Evolutionary conservation across 2,888 invertebrate species (phyloP).

Genomic region (Trichopria drosophilae): DNA sequence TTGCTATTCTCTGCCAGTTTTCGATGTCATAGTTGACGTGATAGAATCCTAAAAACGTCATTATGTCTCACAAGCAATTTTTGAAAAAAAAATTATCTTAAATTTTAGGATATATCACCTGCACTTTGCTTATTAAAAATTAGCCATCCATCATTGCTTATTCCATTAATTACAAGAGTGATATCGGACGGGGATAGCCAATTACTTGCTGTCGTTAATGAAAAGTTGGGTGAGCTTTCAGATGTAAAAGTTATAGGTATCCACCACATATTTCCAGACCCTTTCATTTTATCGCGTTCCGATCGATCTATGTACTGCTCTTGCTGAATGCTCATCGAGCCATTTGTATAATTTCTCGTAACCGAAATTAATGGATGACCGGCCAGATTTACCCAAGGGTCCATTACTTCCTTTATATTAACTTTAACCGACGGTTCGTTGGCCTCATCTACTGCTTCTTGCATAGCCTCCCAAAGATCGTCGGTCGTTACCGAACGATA

Average conservation of each 20-base stretch:
- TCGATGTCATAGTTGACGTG: conserved; percentile 65
- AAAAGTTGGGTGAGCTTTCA: conserved; percentile 26
- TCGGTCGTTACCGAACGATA: conserved; percentile 58
- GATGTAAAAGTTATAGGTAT: conserved; percentile 46
- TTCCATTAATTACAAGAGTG: conserved; percentile 27
- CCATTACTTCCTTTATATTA: conserved; percentile 50
- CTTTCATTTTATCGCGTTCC: background rate
- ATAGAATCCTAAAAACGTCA: conserved; percentile 17
- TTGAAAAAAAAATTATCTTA: background rate
- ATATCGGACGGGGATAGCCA: conserved; percentile 30
- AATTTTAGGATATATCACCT: conserved; percentile 56
- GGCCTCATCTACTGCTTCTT: conserved; percentile 24
- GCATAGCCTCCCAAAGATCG: conserved; percentile 57
- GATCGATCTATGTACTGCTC: conserved; percentile 40
- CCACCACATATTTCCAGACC: conserved; percentile 36
- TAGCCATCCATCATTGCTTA: conserved; percentile 60
- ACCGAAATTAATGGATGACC: conserved; percentile 69
- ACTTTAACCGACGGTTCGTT: conserved; percentile 47
- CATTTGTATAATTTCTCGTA: conserved; percentile 59
- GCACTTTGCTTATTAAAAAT: conserved; percentile 66
- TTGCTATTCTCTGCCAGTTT: conserved; percentile 63
- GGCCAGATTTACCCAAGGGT: conserved; percentile 67
- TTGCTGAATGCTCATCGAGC: conserved; percentile 60
- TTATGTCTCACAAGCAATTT: background rate
- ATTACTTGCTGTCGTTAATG: conserved; percentile 26